Percentiles rank a stretch among this genome's conserved stretches.
Evolutionary conservation across 2,888 invertebrate genomes (phyloP).

Genomic region (Dicyrtoma fusca): DNA sequence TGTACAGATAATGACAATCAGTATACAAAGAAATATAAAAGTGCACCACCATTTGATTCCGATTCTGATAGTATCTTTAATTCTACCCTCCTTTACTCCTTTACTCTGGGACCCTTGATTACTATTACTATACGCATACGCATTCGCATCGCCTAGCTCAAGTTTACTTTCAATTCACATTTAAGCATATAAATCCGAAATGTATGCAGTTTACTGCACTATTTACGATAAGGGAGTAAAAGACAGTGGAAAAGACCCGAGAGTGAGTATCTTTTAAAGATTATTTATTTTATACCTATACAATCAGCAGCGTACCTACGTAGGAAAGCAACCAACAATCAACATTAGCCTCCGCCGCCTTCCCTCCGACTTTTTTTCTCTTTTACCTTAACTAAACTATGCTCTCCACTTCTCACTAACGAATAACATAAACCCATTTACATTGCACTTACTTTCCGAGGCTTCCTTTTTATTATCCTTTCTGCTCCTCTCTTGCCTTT

Average conservation of each 20-base stretch:
- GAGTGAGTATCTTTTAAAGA: not conserved
- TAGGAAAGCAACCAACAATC: constrained; percentile 18
- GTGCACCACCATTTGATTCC: too few relatives aligned
- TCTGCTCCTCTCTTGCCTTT: not conserved
- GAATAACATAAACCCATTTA: constrained; percentile 30
- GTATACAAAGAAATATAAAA: too few relatives aligned
- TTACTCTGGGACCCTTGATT: too few relatives aligned
- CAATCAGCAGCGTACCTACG: not conserved
- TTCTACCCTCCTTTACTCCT: too few relatives aligned
- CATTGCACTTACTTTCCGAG: constrained; percentile 30
- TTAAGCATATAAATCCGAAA: too few relatives aligned
- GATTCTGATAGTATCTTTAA: too few relatives aligned
- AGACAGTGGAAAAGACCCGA: not conserved
- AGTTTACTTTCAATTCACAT: too few relatives aligned
- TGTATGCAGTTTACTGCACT: too few relatives aligned
- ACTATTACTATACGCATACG: too few relatives aligned
- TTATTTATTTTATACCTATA: not conserved
- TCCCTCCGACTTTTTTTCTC: constrained; percentile 30
- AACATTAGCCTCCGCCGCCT: constrained; percentile 6
- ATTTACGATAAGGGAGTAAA: not conserved
- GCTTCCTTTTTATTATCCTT: constrained; percentile 11
- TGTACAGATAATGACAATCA: too few relatives aligned
- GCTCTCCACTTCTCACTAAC: constrained; percentile 33
- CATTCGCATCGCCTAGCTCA: too few relatives aligned
- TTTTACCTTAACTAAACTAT: constrained; percentile 8